A percentile compares a stretch with the other conserved stretches of the same genome.
Evolutionary conservation across 2,113 vertebrate species (phyloP).

Genomic region (Ardeotis arabs): DNA sequence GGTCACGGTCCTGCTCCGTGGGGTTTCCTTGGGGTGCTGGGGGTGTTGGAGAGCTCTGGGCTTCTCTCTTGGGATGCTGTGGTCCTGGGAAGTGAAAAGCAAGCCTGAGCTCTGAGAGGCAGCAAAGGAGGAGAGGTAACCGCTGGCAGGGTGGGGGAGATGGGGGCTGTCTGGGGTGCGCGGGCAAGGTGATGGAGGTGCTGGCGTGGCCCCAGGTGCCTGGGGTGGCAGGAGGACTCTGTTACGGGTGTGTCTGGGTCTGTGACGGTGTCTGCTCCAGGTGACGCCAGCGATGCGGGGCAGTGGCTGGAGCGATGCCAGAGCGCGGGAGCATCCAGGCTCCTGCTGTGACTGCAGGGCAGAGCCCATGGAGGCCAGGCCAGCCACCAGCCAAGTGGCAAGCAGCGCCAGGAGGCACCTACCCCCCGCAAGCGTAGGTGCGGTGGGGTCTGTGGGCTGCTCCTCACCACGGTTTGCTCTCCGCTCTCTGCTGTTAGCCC

Average conservation of each 20-base stretch:
- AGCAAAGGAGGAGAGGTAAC: neutral
- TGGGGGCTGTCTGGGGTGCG: accelerated
- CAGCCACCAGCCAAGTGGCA: neutral
- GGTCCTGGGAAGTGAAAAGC: neutral
- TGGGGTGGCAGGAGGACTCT: neutral
- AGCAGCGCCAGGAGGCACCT: neutral
- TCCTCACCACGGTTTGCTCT: neutral
- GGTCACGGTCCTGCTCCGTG: accelerated
- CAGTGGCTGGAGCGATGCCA: neutral
- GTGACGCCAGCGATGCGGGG: too few species aligned
- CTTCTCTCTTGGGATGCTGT: neutral
- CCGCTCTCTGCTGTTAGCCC: neutral
- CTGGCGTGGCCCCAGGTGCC: accelerated
- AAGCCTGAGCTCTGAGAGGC: accelerated
- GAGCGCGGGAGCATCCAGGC: neutral
- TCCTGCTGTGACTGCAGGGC: neutral
- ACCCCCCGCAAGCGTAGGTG: accelerated
- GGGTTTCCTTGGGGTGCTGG: neutral
- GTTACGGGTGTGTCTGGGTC: accelerated
- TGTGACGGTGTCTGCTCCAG: neutral
- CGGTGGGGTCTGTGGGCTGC: neutral
- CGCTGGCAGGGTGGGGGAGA: neutral
- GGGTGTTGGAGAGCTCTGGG: neutral
- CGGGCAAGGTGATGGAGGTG: neutral
- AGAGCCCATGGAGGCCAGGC: neutral